Base-by-base conservation (phyloP, 1,140 invertebrate genomes). In the Drosophila carrolli region DNA sequence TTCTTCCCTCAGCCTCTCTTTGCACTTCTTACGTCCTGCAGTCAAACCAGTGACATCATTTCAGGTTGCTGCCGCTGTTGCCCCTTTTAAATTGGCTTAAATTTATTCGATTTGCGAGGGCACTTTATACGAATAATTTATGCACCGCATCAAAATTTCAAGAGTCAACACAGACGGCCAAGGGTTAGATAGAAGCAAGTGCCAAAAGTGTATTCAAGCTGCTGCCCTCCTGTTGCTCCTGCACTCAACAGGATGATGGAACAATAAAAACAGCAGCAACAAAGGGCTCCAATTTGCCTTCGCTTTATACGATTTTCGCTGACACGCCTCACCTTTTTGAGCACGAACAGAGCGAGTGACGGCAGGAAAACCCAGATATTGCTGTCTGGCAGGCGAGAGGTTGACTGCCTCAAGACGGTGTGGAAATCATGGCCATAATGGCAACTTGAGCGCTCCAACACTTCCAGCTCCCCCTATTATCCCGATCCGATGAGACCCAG, bases 81-180 rank as follows among this genome's bases (percentile, higher is more conserved):
- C 72, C 61, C 60, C 58, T 72, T 78, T 78, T 73, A 78, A 78
- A 78, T 78, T 78, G 75, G 60, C 75, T 78, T 78, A 78, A 78
- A 78, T 78, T 78, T 78, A 78, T 78, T 78, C 67, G 76, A 78
- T 78, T 78, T 72, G 75, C 48, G 38, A 70, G 44, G 37, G 51
- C 74, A 77, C 74, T 71, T 61, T 78, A 56, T 63, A 27, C 7
- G 66, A 58, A 78, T 78, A 78, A 78, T 78, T 71, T 78, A 78
- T 78, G 75, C 75, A 54, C 8, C 32, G 43, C 66, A 78, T 71
- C 75, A 78, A 58, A 78, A 65, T 78, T 72, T 78, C 65, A 59
- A 72, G 44, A 77, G 72, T 75, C 73, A 75, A 75, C 40, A 66
- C n/a, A 19, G 38, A 8, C 10, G 53, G 32, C 19, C 43, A 67